Evolutionary conservation across 2,797 vertebrate genomes (phyloP).

Genomic region (Mustela erminea): DNA sequence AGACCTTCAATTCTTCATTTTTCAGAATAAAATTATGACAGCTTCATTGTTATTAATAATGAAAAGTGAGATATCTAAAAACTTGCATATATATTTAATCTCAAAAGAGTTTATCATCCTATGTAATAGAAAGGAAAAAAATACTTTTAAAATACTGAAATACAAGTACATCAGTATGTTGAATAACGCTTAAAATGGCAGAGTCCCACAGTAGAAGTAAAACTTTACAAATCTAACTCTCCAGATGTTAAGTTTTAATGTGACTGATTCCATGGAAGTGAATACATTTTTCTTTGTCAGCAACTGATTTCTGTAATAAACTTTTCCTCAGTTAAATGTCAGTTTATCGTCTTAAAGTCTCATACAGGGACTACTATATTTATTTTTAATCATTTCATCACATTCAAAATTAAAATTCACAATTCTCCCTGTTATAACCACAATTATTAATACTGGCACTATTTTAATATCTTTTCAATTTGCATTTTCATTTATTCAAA

Average conservation of each 20-base stretch:
- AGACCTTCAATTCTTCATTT: not conserved
- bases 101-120: not conserved
- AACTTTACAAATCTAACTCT: not conserved
- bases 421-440: slow-evolving; percentile 45
- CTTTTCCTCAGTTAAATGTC: slow-evolving; percentile 37
- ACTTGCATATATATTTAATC: slow-evolving; percentile 14
- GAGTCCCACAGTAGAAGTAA: not conserved
- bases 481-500: slow-evolving; percentile 80
- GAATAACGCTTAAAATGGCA: not conserved
- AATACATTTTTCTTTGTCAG: not conserved
- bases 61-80: slow-evolving; percentile 72
- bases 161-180: not conserved
- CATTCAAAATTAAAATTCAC: slow-evolving; percentile 62
- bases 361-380: not conserved
- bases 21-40: not conserved
- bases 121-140: not conserved
- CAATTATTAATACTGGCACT: slow-evolving; percentile 71
- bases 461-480: slow-evolving; percentile 74
- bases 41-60: slow-evolving; percentile 46
- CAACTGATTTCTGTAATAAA: slow-evolving; percentile 11
- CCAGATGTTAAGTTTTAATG: not conserved
- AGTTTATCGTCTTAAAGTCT: not conserved
- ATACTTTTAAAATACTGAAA: not conserved
- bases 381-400: slow-evolving; percentile 53
- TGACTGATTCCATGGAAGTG: not conserved